A percentile compares a stretch with the other conserved stretches of the same genome.
Evolutionary conservation across 1,140 invertebrate genomes (phyloP).

Genomic region (Ostrea edulis): DNA sequence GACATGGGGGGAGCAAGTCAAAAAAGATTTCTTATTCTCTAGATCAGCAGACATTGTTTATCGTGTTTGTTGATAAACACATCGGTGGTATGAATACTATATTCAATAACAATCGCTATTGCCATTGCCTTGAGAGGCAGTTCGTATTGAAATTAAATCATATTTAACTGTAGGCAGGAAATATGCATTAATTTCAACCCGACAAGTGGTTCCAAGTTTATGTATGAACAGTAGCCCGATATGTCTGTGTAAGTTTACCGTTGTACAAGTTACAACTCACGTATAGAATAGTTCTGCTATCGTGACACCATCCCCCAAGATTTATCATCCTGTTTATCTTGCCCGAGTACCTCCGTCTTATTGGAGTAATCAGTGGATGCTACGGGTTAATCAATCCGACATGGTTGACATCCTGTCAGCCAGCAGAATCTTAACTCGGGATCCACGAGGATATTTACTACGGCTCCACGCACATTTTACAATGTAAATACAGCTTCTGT

Average conservation of each 20-base stretch:
- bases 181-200: no score
- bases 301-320: constrained; percentile 35
- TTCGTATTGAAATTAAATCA: no score
- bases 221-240: no score
- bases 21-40: background rate
- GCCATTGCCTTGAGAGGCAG: no score
- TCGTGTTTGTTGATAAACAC: background rate
- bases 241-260: no score
- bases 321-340: constrained; percentile 43
- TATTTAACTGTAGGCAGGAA: no score
- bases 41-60: background rate
- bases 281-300: background rate
- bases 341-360: constrained; percentile 25
- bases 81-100: no score
- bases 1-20: background rate
- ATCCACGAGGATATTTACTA: constrained; percentile 29
- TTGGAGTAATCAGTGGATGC: constrained; percentile 31
- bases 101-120: no score
- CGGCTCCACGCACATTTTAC: constrained; percentile 23
- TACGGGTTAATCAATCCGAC: constrained; percentile 42
- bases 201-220: no score
- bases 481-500: background rate
- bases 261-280: no score
- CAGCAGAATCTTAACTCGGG: constrained; percentile 38
- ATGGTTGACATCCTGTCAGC: constrained; percentile 25